A percentile compares a stretch with the other conserved stretches of the same genome.
Evolutionary conservation across 2,888 invertebrate genomes (phyloP).

Genomic region (Heliconius charithonia): DNA sequence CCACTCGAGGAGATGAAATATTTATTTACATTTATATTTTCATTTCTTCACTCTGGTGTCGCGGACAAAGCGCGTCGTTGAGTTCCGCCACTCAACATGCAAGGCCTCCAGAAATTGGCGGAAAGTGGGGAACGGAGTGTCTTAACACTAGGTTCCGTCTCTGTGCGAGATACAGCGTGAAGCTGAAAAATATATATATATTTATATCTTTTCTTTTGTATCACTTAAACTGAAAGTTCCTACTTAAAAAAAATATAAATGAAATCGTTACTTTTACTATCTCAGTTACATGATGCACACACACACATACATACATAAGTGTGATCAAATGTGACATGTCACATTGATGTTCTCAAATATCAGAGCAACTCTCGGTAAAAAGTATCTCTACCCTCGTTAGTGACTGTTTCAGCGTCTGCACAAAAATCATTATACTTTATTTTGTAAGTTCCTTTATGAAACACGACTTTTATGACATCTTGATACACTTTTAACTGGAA

Average conservation of each 20-base stretch:
- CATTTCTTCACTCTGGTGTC: too few relatives aligned
- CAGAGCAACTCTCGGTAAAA: not conserved
- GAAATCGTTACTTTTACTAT: not conserved
- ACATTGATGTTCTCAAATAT: not conserved
- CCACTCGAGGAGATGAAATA: too few relatives aligned
- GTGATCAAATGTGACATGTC: not conserved
- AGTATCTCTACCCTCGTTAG: slow-evolving; percentile 15
- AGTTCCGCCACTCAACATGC: too few relatives aligned
- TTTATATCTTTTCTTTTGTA: too few relatives aligned
- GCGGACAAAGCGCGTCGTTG: too few relatives aligned
- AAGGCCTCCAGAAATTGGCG: too few relatives aligned
- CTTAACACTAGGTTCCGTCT: too few relatives aligned
- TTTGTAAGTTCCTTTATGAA: slow-evolving; percentile 19
- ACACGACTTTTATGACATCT: slow-evolving; percentile 11
- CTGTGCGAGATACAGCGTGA: too few relatives aligned
- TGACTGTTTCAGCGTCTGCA: slow-evolving; percentile 18
- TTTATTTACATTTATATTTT: too few relatives aligned
- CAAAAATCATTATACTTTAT: slow-evolving; percentile 7
- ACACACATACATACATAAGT: not conserved
- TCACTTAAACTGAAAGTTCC: too few relatives aligned
- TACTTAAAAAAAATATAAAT: not conserved
- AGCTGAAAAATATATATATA: too few relatives aligned
- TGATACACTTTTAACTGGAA: slow-evolving; percentile 20
- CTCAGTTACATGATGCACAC: not conserved
- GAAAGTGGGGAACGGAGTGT: too few relatives aligned